Base-by-base conservation (phyloP, 2,888 invertebrate genomes). In the Dusona sp. region DNA sequence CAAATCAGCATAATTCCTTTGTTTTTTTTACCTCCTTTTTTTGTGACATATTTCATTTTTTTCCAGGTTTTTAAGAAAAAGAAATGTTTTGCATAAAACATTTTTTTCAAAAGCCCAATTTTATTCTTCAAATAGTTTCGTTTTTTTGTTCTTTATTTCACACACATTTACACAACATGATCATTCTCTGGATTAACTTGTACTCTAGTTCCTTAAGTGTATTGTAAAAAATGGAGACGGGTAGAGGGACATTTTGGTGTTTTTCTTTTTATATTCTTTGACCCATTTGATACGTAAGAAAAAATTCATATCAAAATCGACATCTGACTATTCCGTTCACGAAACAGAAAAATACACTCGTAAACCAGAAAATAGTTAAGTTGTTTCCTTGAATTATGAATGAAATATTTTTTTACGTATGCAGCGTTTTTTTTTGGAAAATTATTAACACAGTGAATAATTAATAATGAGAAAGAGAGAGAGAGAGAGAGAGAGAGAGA, bases 1-100 rank as follows among this genome's bases (percentile, higher is more conserved):
- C 48, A 38, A 33, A 48, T 54, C 29, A 33, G 25, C 51, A 64
- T 51, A 45, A 54, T 82, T 85, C 81, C 45, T 78, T 75, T 85
- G 82, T 82, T 65, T 81, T 29, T 25, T 57, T 48, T 22, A n/a
- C 33, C 22, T 22, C 45, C 45, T 9, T 3, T 22, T 8, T 9
- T 33, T 33, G n/a, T 36, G 9, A 48, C 29, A 48, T 48, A 22
- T 45, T 9, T 45, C 29, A 19, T 16, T 22, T 2, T 16, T 19
- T 48, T 19, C 45, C 48, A 19, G 1, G 16, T 29, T 29, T 61
- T 16, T 6, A 61, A 9, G 29, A 61, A 61, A 29, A 61, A 61
- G 9, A 61, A 57, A 25, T 16, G 25, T 61, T 61, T 61, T 16
- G 61, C 61, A 16, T 48, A 29, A 16, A 3, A 22, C 25, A 29